Evolutionary conservation across 2,888 invertebrate genomes (phyloP).

Genomic region (Deilephila elpenor): DNA sequence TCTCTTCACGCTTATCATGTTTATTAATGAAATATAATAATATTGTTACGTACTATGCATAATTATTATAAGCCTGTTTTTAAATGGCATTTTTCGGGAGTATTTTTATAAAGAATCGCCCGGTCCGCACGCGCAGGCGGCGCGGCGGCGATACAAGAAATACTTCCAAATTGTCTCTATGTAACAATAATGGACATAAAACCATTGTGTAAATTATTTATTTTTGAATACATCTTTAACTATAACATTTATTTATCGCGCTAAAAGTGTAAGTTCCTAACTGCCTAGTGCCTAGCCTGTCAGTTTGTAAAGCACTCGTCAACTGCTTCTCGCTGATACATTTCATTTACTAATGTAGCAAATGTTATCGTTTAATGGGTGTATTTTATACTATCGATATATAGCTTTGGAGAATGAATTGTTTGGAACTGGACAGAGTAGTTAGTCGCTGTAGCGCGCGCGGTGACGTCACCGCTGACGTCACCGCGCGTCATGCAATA

Average conservation of each 20-base stretch:
- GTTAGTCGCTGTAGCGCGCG: conserved; percentile 32
- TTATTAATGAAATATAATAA: conserved; percentile 68
- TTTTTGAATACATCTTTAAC: conserved; percentile 69
- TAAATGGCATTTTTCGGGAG: conserved; percentile 70
- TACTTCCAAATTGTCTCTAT: conserved; percentile 72
- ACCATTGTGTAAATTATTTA: conserved; percentile 81
- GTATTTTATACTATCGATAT: conserved; percentile 63
- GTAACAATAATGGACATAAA: conserved; percentile 65
- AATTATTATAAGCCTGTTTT: conserved; percentile 71
- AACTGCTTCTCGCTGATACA: conserved; percentile 63
- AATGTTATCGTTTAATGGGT: conserved; percentile 53
- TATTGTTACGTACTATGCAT: conserved; percentile 77
- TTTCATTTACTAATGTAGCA: conserved; percentile 59
- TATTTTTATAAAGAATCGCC: conserved; percentile 64
- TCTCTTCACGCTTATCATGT: conserved; percentile 69
- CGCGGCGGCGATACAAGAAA: conserved; percentile 54
- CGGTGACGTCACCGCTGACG: conserved; percentile 18
- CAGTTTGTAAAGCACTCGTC: conserved; percentile 67
- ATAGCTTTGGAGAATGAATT: conserved; percentile 61
- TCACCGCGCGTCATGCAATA: conserved; percentile 31
- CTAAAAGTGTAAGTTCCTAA: conserved; percentile 83
- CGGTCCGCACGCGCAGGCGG: conserved; percentile 39
- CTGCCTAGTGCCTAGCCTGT: conserved; percentile 72
- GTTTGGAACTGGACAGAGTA: conserved; percentile 56
- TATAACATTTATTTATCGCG: conserved; percentile 76